Evolutionary conservation across 2,888 invertebrate genomes (phyloP).

Genomic region (Conistra vaccinii): DNA sequence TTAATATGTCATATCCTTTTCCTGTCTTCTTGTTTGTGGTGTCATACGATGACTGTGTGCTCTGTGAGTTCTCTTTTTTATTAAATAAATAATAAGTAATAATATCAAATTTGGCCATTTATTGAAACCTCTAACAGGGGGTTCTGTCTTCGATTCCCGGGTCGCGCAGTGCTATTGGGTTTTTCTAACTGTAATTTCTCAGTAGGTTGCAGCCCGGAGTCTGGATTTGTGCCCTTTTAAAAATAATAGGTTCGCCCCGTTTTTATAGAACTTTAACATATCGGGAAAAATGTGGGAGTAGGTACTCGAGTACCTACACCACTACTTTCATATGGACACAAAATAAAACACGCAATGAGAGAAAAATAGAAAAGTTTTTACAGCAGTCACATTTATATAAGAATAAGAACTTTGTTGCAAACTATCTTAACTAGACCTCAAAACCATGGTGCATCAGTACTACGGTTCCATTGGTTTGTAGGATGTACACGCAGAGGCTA

Average conservation of each 20-base stretch:
- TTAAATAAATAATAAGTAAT: no score
- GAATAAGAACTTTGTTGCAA: no score
- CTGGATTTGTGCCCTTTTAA: neutral
- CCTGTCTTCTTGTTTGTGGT: no score
- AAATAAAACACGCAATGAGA: neutral
- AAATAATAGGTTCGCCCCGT: no score
- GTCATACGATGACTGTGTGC: no score
- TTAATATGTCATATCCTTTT: no score
- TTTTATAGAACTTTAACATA: neutral
- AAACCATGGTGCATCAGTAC: neutral
- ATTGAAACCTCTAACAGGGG: no score
- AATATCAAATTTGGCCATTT: no score
- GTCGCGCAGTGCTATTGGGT: no score
- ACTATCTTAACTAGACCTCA: neutral
- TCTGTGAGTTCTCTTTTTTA: no score
- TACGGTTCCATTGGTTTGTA: neutral
- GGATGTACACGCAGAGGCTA: neutral
- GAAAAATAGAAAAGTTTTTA: neutral
- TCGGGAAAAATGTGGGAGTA: neutral
- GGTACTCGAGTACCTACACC: neutral
- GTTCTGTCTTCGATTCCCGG: no score
- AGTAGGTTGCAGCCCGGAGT: neutral
- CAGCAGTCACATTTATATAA: neutral
- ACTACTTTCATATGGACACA: neutral
- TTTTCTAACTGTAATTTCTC: neutral